These are phyloP conservation scores for Carollia perspicillata DNA, from an alignment of 2,113 vertebrate species.

Conservation along the genomic window DNA sequence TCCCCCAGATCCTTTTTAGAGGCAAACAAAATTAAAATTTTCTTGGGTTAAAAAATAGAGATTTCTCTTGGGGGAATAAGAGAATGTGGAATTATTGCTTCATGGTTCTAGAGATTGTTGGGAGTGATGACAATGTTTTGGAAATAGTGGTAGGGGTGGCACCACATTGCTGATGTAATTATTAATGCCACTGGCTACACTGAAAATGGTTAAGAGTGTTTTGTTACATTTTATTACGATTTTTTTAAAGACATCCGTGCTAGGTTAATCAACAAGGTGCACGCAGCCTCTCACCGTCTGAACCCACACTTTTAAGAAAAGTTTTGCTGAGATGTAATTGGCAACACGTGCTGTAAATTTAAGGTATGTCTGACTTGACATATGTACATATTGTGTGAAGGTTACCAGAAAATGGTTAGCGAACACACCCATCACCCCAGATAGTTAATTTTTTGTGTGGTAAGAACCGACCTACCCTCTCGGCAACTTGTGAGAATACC, in stretches of 20 bases:
- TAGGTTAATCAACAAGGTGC: background rate
- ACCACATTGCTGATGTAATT: background rate
- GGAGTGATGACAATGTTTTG: background rate
- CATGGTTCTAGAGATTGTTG: background rate
- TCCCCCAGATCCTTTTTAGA: background rate
- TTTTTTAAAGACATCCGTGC: background rate
- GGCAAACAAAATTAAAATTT: background rate
- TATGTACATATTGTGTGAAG: no score
- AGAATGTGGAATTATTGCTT: background rate
- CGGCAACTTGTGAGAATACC: background rate
- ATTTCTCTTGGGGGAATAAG: background rate
- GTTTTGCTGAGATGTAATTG: background rate
- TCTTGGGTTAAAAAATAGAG: background rate
- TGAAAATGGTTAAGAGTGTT: background rate
- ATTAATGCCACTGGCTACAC: background rate
- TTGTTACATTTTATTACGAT: background rate
- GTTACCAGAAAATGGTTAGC: no score
- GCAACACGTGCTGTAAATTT: background rate
- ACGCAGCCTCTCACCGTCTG: background rate
- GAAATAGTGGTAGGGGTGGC: background rate
- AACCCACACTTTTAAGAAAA: background rate
- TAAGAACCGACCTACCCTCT: background rate
- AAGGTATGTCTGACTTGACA: background rate
- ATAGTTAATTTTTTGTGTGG: no score
- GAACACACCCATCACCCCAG: no score